Conservation (phyloP, 2,113 vertebrate species). For the Melanotaenia duboulayi region DNA sequence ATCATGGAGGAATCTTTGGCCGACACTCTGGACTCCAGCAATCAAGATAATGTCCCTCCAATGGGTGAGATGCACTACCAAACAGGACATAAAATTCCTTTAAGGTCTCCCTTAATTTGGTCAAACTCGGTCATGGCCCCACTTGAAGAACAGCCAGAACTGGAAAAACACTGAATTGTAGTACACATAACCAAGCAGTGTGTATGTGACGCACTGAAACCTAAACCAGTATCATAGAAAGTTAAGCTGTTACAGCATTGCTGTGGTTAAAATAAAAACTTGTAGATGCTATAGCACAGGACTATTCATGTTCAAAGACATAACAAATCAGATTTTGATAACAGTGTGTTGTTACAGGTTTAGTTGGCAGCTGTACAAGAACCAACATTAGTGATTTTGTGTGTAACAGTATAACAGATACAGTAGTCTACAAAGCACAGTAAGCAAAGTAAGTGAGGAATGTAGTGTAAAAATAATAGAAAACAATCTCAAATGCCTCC, state of each 20-base stretch:
- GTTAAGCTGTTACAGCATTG: background rate
- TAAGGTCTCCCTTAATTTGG: background rate
- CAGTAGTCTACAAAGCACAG: no score
- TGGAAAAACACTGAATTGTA: no score
- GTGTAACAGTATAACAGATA: no score
- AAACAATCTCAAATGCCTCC: no score
- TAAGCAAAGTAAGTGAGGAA: no score
- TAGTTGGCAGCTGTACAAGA: background rate
- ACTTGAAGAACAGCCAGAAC: background rate
- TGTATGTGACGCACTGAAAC: background rate
- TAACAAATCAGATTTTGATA: background rate
- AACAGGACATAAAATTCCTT: background rate
- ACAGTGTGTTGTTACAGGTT: background rate
- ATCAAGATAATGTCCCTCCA: constrained; percentile 82
- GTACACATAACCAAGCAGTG: background rate
- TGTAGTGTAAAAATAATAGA: no score
- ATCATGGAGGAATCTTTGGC: constrained; percentile 91
- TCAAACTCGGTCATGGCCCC: background rate
- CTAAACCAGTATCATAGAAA: background rate
- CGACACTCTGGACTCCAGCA: constrained; percentile 79
- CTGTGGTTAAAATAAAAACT: background rate
- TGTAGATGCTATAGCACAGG: background rate
- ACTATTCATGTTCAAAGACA: background rate
- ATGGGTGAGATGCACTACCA: constrained; percentile 76
- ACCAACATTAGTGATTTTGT: no score